These are phyloP conservation scores for Xyliphius kryptos DNA, from an alignment of 2,113 vertebrate species.

Conservation along the genomic window DNA sequence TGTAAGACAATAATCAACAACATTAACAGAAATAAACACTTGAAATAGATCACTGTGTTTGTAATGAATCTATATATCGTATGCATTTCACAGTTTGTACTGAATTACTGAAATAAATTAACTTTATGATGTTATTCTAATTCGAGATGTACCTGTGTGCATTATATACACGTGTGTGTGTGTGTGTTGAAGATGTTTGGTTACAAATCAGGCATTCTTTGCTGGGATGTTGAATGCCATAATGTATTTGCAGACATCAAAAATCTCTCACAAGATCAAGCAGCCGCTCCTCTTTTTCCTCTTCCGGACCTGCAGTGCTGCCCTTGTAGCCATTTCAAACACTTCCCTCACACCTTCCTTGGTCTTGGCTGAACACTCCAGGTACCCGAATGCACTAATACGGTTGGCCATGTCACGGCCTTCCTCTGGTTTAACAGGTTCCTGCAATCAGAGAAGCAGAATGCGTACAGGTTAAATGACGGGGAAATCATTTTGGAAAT, in stretches of 20 bases:
- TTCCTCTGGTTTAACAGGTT: conserved; percentile 88
- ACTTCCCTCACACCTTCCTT: conserved; percentile 95
- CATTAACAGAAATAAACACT: no score
- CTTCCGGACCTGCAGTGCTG: conserved; percentile 92
- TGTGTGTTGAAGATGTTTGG: conserved; percentile 60
- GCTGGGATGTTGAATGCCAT: conserved; percentile 25
- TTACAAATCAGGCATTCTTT: no score
- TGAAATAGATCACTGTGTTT: no score
- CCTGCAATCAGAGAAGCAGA: conserved; percentile 57
- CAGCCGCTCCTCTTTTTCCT: conserved; percentile 79
- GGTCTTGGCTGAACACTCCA: conserved; percentile 97
- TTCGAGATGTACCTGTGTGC: no score
- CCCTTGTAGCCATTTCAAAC: conserved; percentile 94
- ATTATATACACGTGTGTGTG: conserved; percentile 41
- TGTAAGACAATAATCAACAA: no score
- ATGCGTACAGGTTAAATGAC: no score
- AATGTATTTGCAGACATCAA: not conserved
- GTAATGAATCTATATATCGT: no score
- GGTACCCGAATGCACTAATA: conserved; percentile 89
- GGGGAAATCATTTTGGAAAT: no score
- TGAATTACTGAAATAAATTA: no score
- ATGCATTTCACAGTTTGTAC: no score
- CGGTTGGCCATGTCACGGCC: conserved; percentile 88
- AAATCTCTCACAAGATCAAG: conserved; percentile 71
- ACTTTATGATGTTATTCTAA: no score